Conservation (phyloP, 2,113 vertebrate genomes). For the Saguinus midas region DNA sequence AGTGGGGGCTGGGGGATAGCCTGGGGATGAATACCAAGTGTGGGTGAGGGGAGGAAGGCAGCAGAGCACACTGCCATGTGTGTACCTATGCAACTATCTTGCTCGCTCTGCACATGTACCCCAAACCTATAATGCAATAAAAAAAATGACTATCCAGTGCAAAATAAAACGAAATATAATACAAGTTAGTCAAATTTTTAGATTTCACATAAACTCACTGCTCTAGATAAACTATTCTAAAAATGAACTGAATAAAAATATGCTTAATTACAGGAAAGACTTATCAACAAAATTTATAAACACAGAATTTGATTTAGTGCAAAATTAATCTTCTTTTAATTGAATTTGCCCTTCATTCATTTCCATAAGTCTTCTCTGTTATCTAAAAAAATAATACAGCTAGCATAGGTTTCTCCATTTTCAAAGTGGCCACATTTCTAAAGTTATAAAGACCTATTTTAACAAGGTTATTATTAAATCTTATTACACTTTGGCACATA, state of each 20-base stretch:
- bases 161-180: conserved; percentile 21
- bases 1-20: no score
- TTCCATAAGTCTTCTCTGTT: not conserved
- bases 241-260: not conserved
- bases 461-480: not conserved
- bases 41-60: no score
- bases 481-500: not conserved
- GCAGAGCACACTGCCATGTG: no score
- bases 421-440: not conserved
- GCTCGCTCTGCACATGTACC: no score
- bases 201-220: not conserved
- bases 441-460: conserved; percentile 7
- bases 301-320: conserved; percentile 10
- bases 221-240: not conserved
- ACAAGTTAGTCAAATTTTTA: not conserved
- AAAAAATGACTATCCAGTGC: not conserved
- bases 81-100: no score
- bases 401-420: not conserved
- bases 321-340: not conserved
- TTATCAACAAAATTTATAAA: not conserved
- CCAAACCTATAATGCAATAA: no score
- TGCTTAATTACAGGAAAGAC: not conserved
- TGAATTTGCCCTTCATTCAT: not conserved
- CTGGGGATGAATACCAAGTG: no score
- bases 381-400: not conserved